Percentiles rank a stretch among this genome's conserved stretches.
Conservation (phyloP, 2,888 invertebrate genomes). For the Isoperla grammatica region DNA sequence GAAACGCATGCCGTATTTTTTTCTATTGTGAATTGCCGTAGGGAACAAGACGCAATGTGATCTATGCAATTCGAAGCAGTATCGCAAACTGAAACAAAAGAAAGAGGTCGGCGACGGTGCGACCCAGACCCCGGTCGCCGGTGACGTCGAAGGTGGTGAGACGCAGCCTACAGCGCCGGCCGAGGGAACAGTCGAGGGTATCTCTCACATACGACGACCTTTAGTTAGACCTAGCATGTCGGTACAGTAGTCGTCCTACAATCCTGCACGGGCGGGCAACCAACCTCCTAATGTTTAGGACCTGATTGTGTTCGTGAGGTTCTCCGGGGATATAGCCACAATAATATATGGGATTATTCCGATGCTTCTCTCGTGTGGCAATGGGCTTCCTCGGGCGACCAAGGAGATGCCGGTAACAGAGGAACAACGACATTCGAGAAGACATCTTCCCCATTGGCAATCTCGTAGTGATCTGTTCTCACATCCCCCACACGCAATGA, state of each 20-base stretch:
- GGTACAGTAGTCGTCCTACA: background rate
- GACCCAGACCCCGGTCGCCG: background rate
- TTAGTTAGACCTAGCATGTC: background rate
- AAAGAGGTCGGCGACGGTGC: constrained; percentile 47
- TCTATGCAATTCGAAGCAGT: constrained; percentile 70
- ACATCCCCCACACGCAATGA: too few species aligned
- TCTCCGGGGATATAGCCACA: too few species aligned
- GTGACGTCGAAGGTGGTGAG: constrained; percentile 39
- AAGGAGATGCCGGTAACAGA: too few species aligned
- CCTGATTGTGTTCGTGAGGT: too few species aligned
- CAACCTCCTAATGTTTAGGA: too few species aligned
- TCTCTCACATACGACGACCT: background rate
- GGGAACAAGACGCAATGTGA: constrained; percentile 90
- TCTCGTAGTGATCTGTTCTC: too few species aligned
- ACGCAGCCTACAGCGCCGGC: background rate
- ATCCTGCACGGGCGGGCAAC: too few species aligned
- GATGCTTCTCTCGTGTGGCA: too few species aligned
- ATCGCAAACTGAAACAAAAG: constrained; percentile 63
- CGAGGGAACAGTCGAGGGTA: constrained; percentile 4
- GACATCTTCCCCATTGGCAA: too few species aligned
- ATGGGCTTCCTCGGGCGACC: too few species aligned
- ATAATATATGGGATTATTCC: too few species aligned
- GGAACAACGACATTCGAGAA: too few species aligned
- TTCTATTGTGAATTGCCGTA: constrained; percentile 42
- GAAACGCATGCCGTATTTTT: constrained; percentile 9